These are phyloP conservation scores for Schizothorax lantsangensis DNA, from an alignment of 2,797 vertebrate genomes.

Conservation along the genomic window DNA sequence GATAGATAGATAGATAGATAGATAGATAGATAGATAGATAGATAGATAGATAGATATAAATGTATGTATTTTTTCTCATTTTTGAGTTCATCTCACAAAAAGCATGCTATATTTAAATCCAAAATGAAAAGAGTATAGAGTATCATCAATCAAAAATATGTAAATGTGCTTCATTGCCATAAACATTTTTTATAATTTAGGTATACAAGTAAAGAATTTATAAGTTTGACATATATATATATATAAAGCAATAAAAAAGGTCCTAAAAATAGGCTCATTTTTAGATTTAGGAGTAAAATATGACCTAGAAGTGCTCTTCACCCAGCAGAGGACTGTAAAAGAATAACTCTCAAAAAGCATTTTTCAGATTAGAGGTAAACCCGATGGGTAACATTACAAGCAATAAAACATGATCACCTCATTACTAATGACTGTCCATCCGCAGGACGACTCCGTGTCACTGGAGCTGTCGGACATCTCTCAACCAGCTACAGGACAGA, in stretches of 20 bases:
- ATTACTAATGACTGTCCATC: constrained; percentile 96
- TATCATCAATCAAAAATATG: not conserved
- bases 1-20: too few species aligned
- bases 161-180: not conserved
- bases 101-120: too few species aligned
- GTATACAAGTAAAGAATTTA: too few species aligned
- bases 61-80: too few species aligned
- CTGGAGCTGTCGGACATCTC: constrained; percentile 93
- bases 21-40: too few species aligned
- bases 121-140: not conserved
- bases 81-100: too few species aligned
- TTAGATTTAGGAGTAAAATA: too few species aligned
- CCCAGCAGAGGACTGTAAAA: not conserved
- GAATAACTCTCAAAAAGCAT: not conserved
- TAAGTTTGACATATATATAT: too few species aligned
- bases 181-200: too few species aligned
- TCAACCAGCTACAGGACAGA: constrained; percentile 64
- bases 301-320: not conserved
- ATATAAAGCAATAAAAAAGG: not conserved
- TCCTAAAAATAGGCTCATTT: not conserved
- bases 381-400: not conserved
- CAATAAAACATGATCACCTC: constrained; percentile 80
- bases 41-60: too few species aligned
- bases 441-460: constrained; percentile 94
- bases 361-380: not conserved